Evolutionary conservation across 1,140 invertebrate species (phyloP).

Genomic region (Drosophila tristis): DNA sequence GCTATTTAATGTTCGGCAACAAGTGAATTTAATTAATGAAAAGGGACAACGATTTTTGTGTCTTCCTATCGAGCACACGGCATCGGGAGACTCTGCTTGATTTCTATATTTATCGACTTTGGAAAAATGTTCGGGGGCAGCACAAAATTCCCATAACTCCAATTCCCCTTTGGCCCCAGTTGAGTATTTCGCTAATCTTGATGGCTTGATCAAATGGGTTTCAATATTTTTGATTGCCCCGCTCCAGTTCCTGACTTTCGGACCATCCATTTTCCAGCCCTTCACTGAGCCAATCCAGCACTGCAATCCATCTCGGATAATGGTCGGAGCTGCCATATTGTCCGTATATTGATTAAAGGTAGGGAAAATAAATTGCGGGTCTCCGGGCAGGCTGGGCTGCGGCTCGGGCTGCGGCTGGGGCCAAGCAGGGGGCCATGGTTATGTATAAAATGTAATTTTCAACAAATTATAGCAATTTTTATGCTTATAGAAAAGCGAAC

Average conservation of each 20-base stretch:
- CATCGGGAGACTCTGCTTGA: too few relatives aligned
- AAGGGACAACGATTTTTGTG: too few relatives aligned
- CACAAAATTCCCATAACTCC: too few relatives aligned
- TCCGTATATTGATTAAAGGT: slow-evolving; percentile 71
- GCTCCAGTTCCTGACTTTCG: slow-evolving; percentile 47
- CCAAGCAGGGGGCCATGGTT: slow-evolving; percentile 41
- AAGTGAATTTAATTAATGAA: too few relatives aligned
- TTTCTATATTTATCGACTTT: too few relatives aligned
- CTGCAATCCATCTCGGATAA: slow-evolving; percentile 74
- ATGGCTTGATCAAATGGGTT: slow-evolving; percentile 40
- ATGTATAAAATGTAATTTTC: slow-evolving; percentile 81
- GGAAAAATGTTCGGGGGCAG: too few relatives aligned
- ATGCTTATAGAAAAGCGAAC: slow-evolving; percentile 78
- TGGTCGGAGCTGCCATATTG: slow-evolving; percentile 56
- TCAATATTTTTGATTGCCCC: slow-evolving; percentile 44
- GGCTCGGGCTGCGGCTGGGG: background rate
- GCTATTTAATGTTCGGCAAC: too few relatives aligned
- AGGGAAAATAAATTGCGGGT: slow-evolving; percentile 30
- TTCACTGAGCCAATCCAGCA: slow-evolving; percentile 19
- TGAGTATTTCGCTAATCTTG: slow-evolving; percentile 16
- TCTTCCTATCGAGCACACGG: too few relatives aligned
- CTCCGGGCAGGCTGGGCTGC: too few relatives aligned
- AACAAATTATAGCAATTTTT: slow-evolving; percentile 84
- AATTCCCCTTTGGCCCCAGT: too few relatives aligned
- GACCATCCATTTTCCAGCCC: slow-evolving; percentile 21